Evolutionary conservation across 1,140 invertebrate species (phyloP).

Genomic region (Nixonia krombeini): DNA sequence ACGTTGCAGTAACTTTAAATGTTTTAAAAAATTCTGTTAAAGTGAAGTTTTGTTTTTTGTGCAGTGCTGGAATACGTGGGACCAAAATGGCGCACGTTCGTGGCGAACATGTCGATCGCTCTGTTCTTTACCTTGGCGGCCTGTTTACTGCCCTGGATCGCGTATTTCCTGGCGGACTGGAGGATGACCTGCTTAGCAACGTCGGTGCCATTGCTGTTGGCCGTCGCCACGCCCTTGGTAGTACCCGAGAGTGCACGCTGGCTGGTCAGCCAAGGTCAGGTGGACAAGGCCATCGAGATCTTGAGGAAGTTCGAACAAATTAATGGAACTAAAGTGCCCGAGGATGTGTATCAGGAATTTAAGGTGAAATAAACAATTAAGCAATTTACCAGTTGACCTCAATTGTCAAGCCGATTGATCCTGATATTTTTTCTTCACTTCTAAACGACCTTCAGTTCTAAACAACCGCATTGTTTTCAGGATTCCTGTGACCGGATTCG

Average conservation of each 20-base stretch:
- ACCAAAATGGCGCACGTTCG: slow-evolving; percentile 88
- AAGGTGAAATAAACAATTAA: slow-evolving; percentile 71
- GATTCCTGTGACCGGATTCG: slow-evolving; percentile 76
- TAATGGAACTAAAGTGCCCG: slow-evolving; percentile 82
- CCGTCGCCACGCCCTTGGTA: slow-evolving; percentile 79
- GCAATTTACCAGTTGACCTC: neutral
- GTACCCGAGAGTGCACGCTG: slow-evolving; percentile 90
- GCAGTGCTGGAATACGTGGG: slow-evolving; percentile 89
- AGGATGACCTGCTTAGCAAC: slow-evolving; percentile 79
- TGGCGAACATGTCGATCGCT: slow-evolving; percentile 91
- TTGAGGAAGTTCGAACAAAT: slow-evolving; percentile 84
- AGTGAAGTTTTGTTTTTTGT: slow-evolving; percentile 29
- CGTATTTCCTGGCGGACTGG: slow-evolving; percentile 84
- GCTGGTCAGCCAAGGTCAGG: slow-evolving; percentile 85
- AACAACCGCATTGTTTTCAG: too few species aligned
- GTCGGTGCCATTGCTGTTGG: slow-evolving; percentile 81
- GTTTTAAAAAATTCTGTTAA: neutral
- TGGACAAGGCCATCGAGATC: slow-evolving; percentile 83
- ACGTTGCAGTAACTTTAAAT: neutral
- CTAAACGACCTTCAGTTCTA: too few species aligned
- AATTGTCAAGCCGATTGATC: neutral
- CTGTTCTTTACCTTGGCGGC: slow-evolving; percentile 88
- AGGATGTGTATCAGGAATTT: slow-evolving; percentile 81
- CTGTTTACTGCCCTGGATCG: slow-evolving; percentile 85
- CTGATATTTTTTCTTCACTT: too few species aligned